Base-by-base conservation (phyloP, 2,888 invertebrate genomes). In the Calameuta filiformis region DNA sequence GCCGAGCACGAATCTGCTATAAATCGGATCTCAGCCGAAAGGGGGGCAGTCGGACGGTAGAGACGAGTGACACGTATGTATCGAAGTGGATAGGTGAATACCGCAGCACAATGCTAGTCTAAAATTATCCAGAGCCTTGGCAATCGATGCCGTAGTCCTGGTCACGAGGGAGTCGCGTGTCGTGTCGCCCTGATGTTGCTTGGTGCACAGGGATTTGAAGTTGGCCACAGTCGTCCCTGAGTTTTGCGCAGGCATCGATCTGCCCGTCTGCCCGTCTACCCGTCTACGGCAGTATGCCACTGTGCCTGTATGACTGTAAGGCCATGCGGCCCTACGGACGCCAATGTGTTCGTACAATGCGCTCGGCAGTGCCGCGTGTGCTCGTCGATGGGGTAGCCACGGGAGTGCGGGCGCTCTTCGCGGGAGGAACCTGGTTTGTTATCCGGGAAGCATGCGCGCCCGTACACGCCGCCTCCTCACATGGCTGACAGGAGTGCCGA, bases 11-110 rank as follows among this genome's bases (percentile, higher is more conserved):
- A 56, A 56, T 23, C 56, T 0, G 11, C 31, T 83, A n/a, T 75
- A 79, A 23, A 81, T 78, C 76, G 77, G 78, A 74, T 73, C 80
- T 30, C 76, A 80, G 73, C 75, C 76, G n/a, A 80, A 76, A 11
- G 69, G 79, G 11, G 69, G 79, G 11, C 77, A 79, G 69, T 71
- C 78, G 3, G 56, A 82, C 34, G 69, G 80, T 30, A 35, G 79
- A 69, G 37, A 79, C 12, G 79, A 81, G 71, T 34, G 71, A 71
- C 33, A 71, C 34, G 33, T 71, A 71, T 71, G 33, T 31, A 71
- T 71, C 71, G 30, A 34, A 71, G 31, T 34, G 3, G 71, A 71
- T 31, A 34, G 3, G 71, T 23, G 71, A 31, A 34, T 71, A 71
- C 71, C 33, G 31, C 71, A 34, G 31, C 3, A 71, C 30, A 11